Evolutionary conservation across 2,797 vertebrate genomes (phyloP).

Genomic region (Parauchenoglanis ngamensis): DNA sequence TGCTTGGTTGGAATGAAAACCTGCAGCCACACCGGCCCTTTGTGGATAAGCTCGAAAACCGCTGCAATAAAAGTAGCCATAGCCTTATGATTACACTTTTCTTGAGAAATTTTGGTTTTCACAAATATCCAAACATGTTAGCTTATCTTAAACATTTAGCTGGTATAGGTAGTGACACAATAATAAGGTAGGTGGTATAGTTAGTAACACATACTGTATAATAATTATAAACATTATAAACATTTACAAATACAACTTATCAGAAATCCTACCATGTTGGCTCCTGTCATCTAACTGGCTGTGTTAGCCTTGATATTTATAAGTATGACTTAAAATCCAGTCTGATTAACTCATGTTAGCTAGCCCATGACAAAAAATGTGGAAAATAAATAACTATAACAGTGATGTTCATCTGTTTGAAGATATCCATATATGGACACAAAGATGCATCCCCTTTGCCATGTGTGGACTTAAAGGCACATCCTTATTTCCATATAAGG

Average conservation of each 20-base stretch:
- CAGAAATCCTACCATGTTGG: neutral
- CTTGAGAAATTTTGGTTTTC: no score
- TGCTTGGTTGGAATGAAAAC: conserved; percentile 9
- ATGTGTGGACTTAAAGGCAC: neutral
- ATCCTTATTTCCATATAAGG: neutral
- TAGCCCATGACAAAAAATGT: neutral
- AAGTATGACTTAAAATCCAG: neutral
- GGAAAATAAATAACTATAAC: neutral
- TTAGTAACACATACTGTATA: neutral
- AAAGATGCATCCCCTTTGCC: neutral
- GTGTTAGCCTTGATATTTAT: neutral
- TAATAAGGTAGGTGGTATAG: no score
- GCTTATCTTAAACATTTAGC: neutral
- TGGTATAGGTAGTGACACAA: neutral
- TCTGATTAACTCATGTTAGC: neutral
- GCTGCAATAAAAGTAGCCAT: neutral
- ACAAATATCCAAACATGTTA: neutral
- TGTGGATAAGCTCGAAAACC: no score
- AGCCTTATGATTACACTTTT: neutral
- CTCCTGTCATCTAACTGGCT: neutral
- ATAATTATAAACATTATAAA: neutral
- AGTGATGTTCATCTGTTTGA: neutral
- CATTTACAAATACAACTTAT: neutral
- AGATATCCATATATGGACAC: neutral
- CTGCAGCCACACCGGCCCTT: neutral